These are phyloP conservation scores for Drosophila macrospina DNA, from an alignment of 2,888 invertebrate species.

Conservation along the genomic window DNA sequence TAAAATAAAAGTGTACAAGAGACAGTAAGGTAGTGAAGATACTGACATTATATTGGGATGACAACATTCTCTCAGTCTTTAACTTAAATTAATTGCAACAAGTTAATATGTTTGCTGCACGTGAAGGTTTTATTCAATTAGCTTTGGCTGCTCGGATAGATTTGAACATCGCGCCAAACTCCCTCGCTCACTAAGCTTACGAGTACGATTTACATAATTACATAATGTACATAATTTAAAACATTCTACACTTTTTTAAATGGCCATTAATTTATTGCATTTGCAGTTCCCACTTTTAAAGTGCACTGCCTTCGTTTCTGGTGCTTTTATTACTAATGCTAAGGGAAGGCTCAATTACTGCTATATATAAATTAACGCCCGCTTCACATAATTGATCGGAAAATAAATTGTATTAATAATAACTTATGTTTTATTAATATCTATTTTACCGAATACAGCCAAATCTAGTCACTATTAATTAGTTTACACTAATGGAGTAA, in stretches of 20 bases:
- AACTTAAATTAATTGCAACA: constrained; percentile 55
- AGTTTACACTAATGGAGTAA: too few species aligned
- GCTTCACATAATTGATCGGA: neutral
- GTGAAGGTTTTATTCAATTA: constrained; percentile 49
- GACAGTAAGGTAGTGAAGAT: neutral
- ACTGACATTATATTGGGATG: neutral
- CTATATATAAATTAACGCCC: neutral
- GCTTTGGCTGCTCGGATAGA: constrained; percentile 13
- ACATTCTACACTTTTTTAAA: constrained; percentile 57
- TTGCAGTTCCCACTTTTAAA: constrained; percentile 44
- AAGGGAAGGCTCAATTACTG: neutral
- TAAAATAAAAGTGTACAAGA: neutral
- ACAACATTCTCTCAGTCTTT: neutral
- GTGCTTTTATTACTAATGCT: neutral
- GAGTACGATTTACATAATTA: too few species aligned
- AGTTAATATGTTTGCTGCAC: constrained; percentile 47
- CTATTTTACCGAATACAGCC: too few species aligned
- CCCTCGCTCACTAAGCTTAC: constrained; percentile 1
- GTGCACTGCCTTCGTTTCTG: constrained; percentile 13
- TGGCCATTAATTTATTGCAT: constrained; percentile 68
- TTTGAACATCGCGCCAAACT: constrained; percentile 3
- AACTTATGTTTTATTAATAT: too few species aligned
- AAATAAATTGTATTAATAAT: too few species aligned
- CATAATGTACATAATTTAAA: constrained; percentile 67
- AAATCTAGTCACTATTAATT: too few species aligned